Percentiles rank a stretch among this genome's conserved stretches.
phyloP scores from a whole-genome alignment of 2,888 invertebrate genomes.

The Drosophila koepferae region DNA sequence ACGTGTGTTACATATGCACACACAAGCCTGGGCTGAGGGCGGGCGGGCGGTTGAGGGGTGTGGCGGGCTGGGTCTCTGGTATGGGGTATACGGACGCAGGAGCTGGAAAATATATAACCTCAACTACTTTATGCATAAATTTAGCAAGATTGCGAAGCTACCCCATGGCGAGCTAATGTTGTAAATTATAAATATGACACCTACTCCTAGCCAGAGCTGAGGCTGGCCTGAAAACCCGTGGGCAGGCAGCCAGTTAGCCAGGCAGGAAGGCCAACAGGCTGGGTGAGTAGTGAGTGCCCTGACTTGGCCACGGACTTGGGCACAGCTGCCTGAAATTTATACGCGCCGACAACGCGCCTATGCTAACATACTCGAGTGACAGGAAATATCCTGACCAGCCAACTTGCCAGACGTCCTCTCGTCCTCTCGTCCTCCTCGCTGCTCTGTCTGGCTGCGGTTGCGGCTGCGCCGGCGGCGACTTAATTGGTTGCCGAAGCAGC shows the following conservation, averaged over 20 bases:
- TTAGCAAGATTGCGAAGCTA: slow-evolving; percentile 80
- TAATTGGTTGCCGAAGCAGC: slow-evolving; percentile 77
- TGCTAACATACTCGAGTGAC: slow-evolving; percentile 49
- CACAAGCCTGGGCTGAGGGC: slow-evolving; percentile 1
- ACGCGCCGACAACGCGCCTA: slow-evolving; percentile 52
- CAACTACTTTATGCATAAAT: slow-evolving; percentile 79
- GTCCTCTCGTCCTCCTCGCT: slow-evolving; percentile 7
- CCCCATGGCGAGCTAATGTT: slow-evolving; percentile 83
- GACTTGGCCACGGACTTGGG: slow-evolving; percentile 30
- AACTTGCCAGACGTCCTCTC: slow-evolving; percentile 9
- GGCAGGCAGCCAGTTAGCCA: slow-evolving; percentile 36
- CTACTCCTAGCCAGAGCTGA: slow-evolving; percentile 70
- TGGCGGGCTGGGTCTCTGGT: background rate
- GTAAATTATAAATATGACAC: slow-evolving; percentile 84
- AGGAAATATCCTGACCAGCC: slow-evolving; percentile 66
- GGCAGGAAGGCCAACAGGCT: slow-evolving; percentile 23
- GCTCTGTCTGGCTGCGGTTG: slow-evolving; percentile 40
- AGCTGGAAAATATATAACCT: slow-evolving; percentile 70
- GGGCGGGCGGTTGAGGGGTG: background rate
- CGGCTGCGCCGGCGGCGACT: slow-evolving; percentile 59
- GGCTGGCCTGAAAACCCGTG: slow-evolving; percentile 59
- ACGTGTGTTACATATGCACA: slow-evolving; percentile 77
- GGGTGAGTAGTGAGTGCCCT: slow-evolving; percentile 21
- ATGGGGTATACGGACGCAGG: slow-evolving; percentile 24
- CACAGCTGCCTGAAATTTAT: slow-evolving; percentile 71